Conservation (phyloP, 2,113 vertebrate species). For the Elephas maximus region DNA sequence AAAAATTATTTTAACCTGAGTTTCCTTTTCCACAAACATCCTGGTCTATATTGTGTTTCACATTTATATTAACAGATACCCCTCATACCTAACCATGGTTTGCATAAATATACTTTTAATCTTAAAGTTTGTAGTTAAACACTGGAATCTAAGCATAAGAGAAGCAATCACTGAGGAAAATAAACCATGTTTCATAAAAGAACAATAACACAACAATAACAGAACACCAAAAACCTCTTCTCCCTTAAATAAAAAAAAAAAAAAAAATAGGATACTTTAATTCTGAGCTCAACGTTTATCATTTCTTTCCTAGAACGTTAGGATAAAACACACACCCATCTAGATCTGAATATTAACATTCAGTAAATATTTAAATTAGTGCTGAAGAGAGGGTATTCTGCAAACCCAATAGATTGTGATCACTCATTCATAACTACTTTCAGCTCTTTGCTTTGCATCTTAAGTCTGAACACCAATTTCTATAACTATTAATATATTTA, state of each 20-base stretch:
- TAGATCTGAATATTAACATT: constrained; percentile 69
- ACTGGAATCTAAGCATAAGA: background rate
- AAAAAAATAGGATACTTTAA: constrained; percentile 32
- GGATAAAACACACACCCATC: constrained; percentile 26
- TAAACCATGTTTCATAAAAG: constrained; percentile 59
- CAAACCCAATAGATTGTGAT: constrained; percentile 57
- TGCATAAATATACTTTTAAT: constrained; percentile 48
- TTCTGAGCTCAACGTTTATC: constrained; percentile 59
- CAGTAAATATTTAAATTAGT: constrained; percentile 78
- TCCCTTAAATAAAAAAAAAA: background rate
- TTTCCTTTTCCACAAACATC: background rate
- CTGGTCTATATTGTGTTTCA: background rate
- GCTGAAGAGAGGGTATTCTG: constrained; percentile 49
- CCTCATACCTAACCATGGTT: background rate
- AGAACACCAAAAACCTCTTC: background rate
- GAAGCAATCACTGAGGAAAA: constrained; percentile 37
- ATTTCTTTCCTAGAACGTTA: constrained; percentile 64
- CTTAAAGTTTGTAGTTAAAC: constrained; percentile 36
- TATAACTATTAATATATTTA: constrained; percentile 59
- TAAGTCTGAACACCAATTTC: constrained; percentile 60
- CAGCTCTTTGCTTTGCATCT: constrained; percentile 55
- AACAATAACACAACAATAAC: constrained; percentile 62
- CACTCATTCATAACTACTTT: constrained; percentile 74
- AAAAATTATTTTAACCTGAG: background rate
- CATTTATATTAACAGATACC: background rate